Evolutionary conservation across 2,888 invertebrate species (phyloP).

Genomic region (Lasioglossum figueresi): DNA sequence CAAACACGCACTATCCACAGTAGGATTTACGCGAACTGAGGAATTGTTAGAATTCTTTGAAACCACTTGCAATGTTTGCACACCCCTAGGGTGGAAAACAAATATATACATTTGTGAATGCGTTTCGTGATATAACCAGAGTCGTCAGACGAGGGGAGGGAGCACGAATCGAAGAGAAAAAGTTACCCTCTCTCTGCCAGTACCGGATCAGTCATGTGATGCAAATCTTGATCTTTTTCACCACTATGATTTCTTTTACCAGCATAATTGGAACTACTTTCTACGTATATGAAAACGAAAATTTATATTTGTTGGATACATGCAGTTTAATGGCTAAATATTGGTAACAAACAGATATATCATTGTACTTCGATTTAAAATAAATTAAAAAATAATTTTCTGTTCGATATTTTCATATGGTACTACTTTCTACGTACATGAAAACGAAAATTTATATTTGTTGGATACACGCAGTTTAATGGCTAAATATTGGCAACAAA

Average conservation of each 20-base stretch:
- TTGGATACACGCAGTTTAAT: neutral
- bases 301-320: neutral
- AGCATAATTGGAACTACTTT: too few relatives aligned
- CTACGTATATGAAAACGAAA: neutral
- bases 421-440: too few relatives aligned
- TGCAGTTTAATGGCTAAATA: too few relatives aligned
- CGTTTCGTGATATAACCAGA: neutral
- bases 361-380: neutral
- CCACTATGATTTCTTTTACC: too few relatives aligned
- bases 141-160: too few relatives aligned
- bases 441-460: neutral
- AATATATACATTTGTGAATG: neutral
- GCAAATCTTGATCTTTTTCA: too few relatives aligned
- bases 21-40: neutral
- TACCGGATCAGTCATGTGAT: too few relatives aligned
- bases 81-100: neutral
- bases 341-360: too few relatives aligned
- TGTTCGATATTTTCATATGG: too few relatives aligned
- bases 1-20: neutral
- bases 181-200: too few relatives aligned
- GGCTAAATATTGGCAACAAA: too few relatives aligned
- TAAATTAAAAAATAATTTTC: neutral
- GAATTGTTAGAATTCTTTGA: neutral
- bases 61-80: neutral
- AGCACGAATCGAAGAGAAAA: too few relatives aligned